Conservation (phyloP, 2,888 invertebrate species). For the Hyppa rectilinea region DNA sequence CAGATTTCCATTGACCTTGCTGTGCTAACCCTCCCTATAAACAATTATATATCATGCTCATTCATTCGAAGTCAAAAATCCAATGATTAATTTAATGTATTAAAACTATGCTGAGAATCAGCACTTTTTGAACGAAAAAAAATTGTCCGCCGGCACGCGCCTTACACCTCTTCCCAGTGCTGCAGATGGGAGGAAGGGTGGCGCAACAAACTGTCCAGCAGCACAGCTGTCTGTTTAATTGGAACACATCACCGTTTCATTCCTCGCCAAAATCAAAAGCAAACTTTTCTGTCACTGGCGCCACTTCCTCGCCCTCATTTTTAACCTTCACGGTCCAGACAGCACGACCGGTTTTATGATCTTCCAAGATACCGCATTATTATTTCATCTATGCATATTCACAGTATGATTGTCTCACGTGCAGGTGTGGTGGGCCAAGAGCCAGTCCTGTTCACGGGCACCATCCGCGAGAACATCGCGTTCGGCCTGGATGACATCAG, state of each 20-base stretch:
- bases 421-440: constrained; percentile 96
- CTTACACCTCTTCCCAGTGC: not conserved
- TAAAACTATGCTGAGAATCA: not conserved
- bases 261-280: not conserved
- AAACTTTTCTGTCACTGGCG: not conserved
- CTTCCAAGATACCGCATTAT: not conserved
- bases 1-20: too few relatives aligned
- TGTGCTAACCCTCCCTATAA: too few relatives aligned
- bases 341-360: not conserved
- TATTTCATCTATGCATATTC: not conserved
- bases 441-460: constrained; percentile 95
- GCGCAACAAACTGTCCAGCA: not conserved
- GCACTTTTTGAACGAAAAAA: not conserved
- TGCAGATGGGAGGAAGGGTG: not conserved
- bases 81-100: not conserved
- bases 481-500: constrained; percentile 92
- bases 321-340: not conserved
- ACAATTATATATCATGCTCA: too few relatives aligned
- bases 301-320: not conserved
- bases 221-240: too few relatives aligned
- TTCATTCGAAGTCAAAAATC: not conserved
- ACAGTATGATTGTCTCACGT: not conserved
- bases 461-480: constrained; percentile 93
- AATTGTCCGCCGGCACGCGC: too few relatives aligned
- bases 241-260: not conserved